These are phyloP conservation scores for Chelonoidis abingdonii DNA, from an alignment of 2,113 vertebrate genomes.

Conservation along the genomic window DNA sequence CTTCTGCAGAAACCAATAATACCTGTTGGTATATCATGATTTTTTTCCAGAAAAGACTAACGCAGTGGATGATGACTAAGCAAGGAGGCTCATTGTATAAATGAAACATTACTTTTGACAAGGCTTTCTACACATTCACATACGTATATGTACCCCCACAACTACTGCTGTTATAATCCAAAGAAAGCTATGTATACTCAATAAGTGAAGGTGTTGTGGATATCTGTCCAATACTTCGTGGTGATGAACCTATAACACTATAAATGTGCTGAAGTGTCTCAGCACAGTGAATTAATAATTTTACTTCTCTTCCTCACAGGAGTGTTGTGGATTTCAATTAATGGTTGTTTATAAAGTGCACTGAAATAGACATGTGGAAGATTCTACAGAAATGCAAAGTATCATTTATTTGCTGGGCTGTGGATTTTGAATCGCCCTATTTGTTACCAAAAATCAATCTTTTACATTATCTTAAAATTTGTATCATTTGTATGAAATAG, in stretches of 20 bases:
- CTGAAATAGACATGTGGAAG: not conserved
- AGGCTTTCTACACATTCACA: not conserved
- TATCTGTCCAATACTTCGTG: rapidly evolving
- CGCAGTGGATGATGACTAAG: not conserved
- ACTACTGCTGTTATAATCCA: rapidly evolving
- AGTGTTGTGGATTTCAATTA: rapidly evolving
- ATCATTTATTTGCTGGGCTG: not conserved
- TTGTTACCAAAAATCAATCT: rapidly evolving
- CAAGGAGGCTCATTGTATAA: not conserved
- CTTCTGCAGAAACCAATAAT: not conserved
- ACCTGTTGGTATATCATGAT: not conserved
- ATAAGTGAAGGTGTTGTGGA: rapidly evolving
- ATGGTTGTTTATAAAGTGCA: rapidly evolving
- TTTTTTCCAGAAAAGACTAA: not conserved
- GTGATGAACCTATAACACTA: not conserved
- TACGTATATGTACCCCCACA: not conserved
- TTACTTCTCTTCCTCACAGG: not conserved
- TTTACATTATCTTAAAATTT: rapidly evolving
- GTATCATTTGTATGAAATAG: not conserved
- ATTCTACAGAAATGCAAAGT: rapidly evolving
- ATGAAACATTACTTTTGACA: not conserved
- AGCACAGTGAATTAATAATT: not conserved
- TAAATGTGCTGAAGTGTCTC: not conserved
- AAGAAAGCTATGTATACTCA: not conserved
- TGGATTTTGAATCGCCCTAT: not conserved